Evolutionary conservation across 2,797 vertebrate genomes (phyloP).

Genomic region (Sphenodon punctatus): DNA sequence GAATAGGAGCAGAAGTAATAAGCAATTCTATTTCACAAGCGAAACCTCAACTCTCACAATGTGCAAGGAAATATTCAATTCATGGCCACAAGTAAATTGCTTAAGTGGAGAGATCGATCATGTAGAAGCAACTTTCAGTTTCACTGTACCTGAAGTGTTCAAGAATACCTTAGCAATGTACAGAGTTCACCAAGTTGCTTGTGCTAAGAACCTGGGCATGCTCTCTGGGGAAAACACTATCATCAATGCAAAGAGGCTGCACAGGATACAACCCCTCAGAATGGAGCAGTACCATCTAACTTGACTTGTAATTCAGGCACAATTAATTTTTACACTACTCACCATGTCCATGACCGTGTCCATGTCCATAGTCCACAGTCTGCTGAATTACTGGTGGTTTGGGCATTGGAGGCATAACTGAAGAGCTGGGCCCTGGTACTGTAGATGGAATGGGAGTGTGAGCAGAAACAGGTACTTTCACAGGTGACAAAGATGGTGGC

Average conservation of each 20-base stretch:
- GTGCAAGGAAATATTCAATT: not conserved
- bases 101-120: not conserved
- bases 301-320: not conserved
- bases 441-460: conserved; percentile 67
- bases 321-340: conserved; percentile 9
- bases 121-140: not conserved
- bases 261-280: not conserved
- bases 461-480: conserved; percentile 65
- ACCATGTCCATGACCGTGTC: conserved; percentile 83
- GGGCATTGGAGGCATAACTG: conserved; percentile 72
- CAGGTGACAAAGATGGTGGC: conserved; percentile 54
- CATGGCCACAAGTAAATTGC: not conserved
- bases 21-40: not conserved
- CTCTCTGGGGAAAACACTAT: not conserved
- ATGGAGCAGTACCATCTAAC: not conserved
- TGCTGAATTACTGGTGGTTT: conserved; percentile 85
- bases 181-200: not conserved
- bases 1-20: not conserved
- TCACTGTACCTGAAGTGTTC: not conserved
- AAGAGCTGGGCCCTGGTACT: conserved; percentile 58
- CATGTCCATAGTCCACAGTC: conserved; percentile 94
- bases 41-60: not conserved
- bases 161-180: not conserved
- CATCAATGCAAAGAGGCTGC: too few relatives aligned
- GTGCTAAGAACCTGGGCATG: fast-evolving